These are phyloP conservation scores for Heptranchias perlo DNA, from an alignment of 2,113 vertebrate species.

Conservation along the genomic window DNA sequence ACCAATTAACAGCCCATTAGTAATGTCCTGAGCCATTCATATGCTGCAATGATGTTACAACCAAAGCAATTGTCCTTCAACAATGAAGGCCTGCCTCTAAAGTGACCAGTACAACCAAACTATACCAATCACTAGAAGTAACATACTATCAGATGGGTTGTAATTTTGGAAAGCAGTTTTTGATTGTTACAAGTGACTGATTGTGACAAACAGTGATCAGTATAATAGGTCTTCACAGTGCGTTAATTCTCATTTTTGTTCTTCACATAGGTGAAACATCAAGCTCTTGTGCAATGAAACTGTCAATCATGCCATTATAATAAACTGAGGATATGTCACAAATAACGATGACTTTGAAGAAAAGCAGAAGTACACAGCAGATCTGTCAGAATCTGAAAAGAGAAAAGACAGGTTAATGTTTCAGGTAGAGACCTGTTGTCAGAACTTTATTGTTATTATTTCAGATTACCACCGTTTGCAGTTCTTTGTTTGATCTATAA, in stretches of 20 bases:
- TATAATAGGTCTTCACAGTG: not conserved
- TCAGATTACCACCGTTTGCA: not conserved
- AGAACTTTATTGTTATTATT: not conserved
- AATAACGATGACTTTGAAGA: not conserved
- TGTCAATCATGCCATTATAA: not conserved
- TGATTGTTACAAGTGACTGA: not conserved
- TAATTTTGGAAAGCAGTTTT: not conserved
- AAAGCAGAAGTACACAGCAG: not conserved
- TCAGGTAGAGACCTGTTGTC: not conserved
- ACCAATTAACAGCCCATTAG: not conserved
- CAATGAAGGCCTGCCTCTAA: not conserved
- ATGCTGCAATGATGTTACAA: not conserved
- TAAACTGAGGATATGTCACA: not conserved
- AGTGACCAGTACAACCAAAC: not conserved
- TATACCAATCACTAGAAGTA: no score
- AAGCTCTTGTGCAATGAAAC: not conserved
- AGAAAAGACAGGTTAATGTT: not conserved
- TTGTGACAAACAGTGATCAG: not conserved
- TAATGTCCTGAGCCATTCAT: not conserved
- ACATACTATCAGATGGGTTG: no score
- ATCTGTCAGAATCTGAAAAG: not conserved
- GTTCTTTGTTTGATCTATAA: not conserved
- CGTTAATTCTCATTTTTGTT: not conserved
- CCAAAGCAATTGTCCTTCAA: not conserved
- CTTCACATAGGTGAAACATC: not conserved